Evolutionary conservation across 2,113 vertebrate species (phyloP).

Genomic region (Paramisgurnus dabryanus): DNA sequence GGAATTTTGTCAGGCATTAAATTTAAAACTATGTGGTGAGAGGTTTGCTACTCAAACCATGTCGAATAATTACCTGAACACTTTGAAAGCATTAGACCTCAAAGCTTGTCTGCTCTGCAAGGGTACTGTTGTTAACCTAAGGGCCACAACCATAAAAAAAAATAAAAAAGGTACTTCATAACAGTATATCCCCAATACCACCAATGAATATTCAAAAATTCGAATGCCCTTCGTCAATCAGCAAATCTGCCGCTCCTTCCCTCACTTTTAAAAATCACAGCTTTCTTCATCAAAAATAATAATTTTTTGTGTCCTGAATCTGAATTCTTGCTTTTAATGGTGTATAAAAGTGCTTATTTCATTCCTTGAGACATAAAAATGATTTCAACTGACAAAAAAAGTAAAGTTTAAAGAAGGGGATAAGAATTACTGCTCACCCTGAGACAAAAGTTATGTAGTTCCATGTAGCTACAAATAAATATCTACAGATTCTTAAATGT

Average conservation of each 20-base stretch:
- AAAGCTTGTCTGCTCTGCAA: slow-evolving; percentile 6
- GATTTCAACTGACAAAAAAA: slow-evolving; percentile 56
- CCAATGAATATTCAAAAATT: slow-evolving; percentile 32
- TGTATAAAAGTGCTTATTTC: slow-evolving; percentile 78
- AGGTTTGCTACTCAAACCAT: slow-evolving; percentile 52
- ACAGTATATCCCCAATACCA: slow-evolving; percentile 31
- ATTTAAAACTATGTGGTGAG: slow-evolving; percentile 46
- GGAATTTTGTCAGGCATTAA: slow-evolving; percentile 45
- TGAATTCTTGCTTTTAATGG: slow-evolving; percentile 67
- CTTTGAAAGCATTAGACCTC: slow-evolving; percentile 41
- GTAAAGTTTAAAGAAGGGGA: slow-evolving; percentile 48
- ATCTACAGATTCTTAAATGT: slow-evolving; percentile 30
- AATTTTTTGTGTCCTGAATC: slow-evolving; percentile 50
- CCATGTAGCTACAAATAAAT: slow-evolving; percentile 46
- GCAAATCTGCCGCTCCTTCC: slow-evolving; percentile 38
- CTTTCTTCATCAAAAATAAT: slow-evolving; percentile 73
- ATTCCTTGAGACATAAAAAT: slow-evolving; percentile 69
- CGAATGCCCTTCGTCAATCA: slow-evolving; percentile 27
- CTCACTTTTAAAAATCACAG: slow-evolving; percentile 68
- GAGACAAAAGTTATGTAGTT: slow-evolving; percentile 43
- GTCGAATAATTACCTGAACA: slow-evolving; percentile 44
- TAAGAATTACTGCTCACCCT: slow-evolving; percentile 46
- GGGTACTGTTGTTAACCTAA: slow-evolving; percentile 9
- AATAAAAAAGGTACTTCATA: slow-evolving; percentile 44
- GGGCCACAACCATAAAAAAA: slow-evolving; percentile 34